Evolutionary conservation across 2,113 vertebrate species (phyloP), one percentile per base, ranked within the genome.

Genomic region (Chaetodon trifascialis): DNA sequence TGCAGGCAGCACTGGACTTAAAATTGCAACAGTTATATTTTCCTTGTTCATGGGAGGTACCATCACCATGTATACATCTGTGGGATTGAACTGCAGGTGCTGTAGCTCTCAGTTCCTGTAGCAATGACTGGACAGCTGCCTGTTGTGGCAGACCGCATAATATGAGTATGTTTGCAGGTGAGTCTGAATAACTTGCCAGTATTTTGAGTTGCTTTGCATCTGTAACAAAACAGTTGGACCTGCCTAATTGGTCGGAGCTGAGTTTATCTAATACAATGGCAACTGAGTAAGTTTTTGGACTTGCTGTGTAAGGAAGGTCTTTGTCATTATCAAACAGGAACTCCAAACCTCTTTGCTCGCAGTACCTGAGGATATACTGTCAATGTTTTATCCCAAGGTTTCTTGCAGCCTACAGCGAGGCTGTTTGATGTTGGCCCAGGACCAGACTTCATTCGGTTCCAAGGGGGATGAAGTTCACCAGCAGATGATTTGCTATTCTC

Each of bases 401-500:
- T 66, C 80, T 70, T 56, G 73, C 76, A 83, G 89, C 89, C 91
- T 84, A 82, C 78, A 90, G 89, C 84, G 69, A 90, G 44, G 63
- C 76, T 71, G 90, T 94, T 94, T 94, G 93, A 95, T 90, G 90
- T 90, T 88, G 76, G 84, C 88, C 80, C 80, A 84, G 85, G 73
- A 91, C 85, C 76, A 82, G 90, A 80, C 76, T 82, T 70, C 69
- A 66, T 82, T 82, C 4, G 49, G 79, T 80, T 93, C 89, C 92
- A 91, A 59, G 79, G 76, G 86, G 64, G 73, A 55, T 74, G 47
- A 89, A 72, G 82, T 93, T 94, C 84, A 92, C 88, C 75, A 84
- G 85, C 83, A 90, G 63, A 86, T 85, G 55, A 91, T 94, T 92
- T 92, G 65, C 73, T 83, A 89, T 91, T 94, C 90, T 88, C 81